phyloP scores from a whole-genome alignment of 2,797 vertebrate genomes.

The Melopsittacus undulatus region DNA sequence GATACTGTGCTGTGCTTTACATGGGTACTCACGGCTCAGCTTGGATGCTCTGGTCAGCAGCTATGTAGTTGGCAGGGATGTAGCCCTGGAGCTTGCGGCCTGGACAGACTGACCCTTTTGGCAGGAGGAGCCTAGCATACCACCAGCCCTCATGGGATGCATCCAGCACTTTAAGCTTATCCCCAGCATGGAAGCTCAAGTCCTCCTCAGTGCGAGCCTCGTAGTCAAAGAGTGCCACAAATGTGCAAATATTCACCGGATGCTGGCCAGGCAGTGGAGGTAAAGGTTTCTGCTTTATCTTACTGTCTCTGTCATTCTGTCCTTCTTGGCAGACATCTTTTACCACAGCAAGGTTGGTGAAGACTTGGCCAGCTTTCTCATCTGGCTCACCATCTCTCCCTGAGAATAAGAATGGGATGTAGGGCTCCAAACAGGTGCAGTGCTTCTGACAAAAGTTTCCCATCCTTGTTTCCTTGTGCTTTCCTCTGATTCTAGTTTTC shows the following conservation, averaged over 20 bases:
- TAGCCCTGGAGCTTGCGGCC: slow-evolving; percentile 79
- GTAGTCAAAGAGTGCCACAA: slow-evolving; percentile 89
- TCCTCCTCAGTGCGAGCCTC: slow-evolving; percentile 88
- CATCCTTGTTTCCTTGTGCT: slow-evolving; percentile 33
- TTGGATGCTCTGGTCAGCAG: slow-evolving; percentile 84
- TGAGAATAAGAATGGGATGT: slow-evolving; percentile 48
- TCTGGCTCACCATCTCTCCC: background rate
- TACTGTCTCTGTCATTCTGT: background rate
- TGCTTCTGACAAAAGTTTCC: slow-evolving; percentile 64
- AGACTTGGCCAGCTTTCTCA: background rate
- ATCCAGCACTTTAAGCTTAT: slow-evolving; percentile 83
- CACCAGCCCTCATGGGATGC: slow-evolving; percentile 86
- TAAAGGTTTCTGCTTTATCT: background rate
- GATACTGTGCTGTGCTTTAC: rapidly evolving
- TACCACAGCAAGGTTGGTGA: slow-evolving; percentile 11
- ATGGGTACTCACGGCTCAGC: slow-evolving; percentile 87
- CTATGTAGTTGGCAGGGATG: slow-evolving; percentile 93
- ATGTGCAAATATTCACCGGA: slow-evolving; percentile 44
- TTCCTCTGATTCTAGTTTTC: background rate
- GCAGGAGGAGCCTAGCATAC: slow-evolving; percentile 82
- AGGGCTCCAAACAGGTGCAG: slow-evolving; percentile 48
- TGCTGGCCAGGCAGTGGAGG: slow-evolving; percentile 28
- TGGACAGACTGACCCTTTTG: slow-evolving; percentile 40
- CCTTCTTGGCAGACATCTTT: background rate
- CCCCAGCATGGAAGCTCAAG: slow-evolving; percentile 86